These are phyloP conservation scores for Forbesichthys papilliferus DNA, from an alignment of 2,113 vertebrate genomes.

Conservation along the genomic window DNA sequence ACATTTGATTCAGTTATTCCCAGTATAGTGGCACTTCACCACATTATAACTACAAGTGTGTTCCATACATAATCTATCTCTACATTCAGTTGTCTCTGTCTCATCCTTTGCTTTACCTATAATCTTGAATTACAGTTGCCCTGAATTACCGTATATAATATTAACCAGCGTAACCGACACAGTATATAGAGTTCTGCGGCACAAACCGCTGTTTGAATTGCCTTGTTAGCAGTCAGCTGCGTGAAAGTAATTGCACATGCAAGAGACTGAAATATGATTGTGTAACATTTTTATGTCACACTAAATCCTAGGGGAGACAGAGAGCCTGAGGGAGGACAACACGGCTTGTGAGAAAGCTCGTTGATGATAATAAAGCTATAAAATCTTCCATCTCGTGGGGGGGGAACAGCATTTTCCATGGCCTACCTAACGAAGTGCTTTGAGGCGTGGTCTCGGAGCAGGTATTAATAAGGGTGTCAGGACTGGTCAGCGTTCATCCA, in stretches of 20 bases:
- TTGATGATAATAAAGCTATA: slow-evolving; percentile 48
- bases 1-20: slow-evolving; percentile 53
- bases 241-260: slow-evolving; percentile 20
- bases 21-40: slow-evolving; percentile 54
- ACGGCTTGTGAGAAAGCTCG: slow-evolving; percentile 23
- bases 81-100: slow-evolving; percentile 8
- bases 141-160: not conserved
- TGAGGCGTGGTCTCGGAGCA: slow-evolving; percentile 13
- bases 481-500: slow-evolving; percentile 40
- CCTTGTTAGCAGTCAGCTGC: slow-evolving; percentile 15
- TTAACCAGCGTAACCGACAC: not conserved
- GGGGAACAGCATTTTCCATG: not conserved
- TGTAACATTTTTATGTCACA: slow-evolving; percentile 38
- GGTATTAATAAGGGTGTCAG: slow-evolving; percentile 16
- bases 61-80: too few species aligned
- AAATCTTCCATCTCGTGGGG: slow-evolving; percentile 37
- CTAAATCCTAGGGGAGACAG: not conserved
- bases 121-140: not conserved
- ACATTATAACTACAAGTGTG: slow-evolving; percentile 31
- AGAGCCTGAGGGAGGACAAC: not conserved
- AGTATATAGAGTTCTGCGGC: not conserved
- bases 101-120: not conserved
- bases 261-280: slow-evolving; percentile 23
- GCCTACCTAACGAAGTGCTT: slow-evolving; percentile 3
- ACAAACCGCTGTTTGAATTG: slow-evolving; percentile 9